These are phyloP conservation scores for Decapterus maruadsi DNA, from an alignment of 2,797 vertebrate genomes.

Conservation along the genomic window DNA sequence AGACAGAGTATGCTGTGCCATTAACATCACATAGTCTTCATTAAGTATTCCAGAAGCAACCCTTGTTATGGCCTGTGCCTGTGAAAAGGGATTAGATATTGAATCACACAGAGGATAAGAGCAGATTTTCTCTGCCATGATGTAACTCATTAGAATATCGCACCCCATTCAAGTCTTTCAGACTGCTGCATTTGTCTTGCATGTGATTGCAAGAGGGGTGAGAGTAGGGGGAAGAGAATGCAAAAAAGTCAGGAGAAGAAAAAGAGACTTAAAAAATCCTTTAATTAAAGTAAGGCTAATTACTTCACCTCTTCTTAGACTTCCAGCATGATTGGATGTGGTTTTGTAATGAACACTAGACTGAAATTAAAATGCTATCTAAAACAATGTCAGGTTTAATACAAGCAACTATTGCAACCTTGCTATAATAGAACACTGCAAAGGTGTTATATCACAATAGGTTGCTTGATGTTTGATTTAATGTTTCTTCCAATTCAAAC, in stretches of 20 bases:
- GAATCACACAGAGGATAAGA: constrained; percentile 70
- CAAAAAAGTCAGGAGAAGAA: constrained; percentile 44
- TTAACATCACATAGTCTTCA: constrained; percentile 50
- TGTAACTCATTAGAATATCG: constrained; percentile 77
- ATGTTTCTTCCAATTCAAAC: not conserved
- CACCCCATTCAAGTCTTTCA: constrained; percentile 65
- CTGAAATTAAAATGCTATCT: constrained; percentile 60
- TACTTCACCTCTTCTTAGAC: constrained; percentile 63
- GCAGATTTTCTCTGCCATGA: constrained; percentile 66
- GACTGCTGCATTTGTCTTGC: constrained; percentile 68
- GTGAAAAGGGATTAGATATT: constrained; percentile 73
- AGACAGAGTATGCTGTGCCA: constrained; percentile 27
- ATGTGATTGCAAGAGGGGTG: constrained; percentile 68
- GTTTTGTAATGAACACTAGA: constrained; percentile 58
- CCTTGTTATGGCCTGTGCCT: constrained; percentile 62
- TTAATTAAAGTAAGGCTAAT: constrained; percentile 78
- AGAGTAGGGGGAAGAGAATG: constrained; percentile 20
- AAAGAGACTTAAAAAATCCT: constrained; percentile 45
- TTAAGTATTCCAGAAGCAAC: constrained; percentile 64
- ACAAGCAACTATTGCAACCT: constrained; percentile 15
- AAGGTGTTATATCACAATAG: not conserved
- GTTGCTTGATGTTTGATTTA: not conserved
- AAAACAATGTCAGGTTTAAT: constrained; percentile 44
- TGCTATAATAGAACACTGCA: constrained; percentile 8
- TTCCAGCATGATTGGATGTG: constrained; percentile 59